These are phyloP conservation scores for Phengaris arion DNA, from an alignment of 2,888 invertebrate genomes.

Conservation along the genomic window DNA sequence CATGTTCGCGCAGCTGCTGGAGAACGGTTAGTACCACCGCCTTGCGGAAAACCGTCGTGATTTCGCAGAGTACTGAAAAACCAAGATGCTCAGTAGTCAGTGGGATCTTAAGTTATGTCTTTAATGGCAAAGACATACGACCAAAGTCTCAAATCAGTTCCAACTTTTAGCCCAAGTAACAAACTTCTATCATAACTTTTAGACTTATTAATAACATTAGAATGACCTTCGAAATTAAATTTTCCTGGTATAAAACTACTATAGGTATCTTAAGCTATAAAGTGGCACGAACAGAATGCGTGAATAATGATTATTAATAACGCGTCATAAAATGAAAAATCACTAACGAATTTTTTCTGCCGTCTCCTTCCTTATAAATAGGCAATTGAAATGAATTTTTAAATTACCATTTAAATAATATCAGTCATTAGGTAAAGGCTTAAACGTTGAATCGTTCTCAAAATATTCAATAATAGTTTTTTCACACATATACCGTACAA, in stretches of 20 bases:
- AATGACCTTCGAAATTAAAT: neutral
- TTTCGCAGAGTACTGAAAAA: too few relatives aligned
- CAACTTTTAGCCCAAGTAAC: too few relatives aligned
- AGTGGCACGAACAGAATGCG: neutral
- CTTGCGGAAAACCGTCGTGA: too few relatives aligned
- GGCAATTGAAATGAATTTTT: constrained; percentile 7
- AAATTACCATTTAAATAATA: constrained; percentile 1
- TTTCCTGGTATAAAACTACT: neutral
- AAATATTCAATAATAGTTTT: neutral
- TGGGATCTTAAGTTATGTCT: too few relatives aligned
- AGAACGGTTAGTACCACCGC: constrained; percentile 68
- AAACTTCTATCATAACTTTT: neutral
- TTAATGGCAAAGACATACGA: too few relatives aligned
- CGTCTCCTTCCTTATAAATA: neutral
- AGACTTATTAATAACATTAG: neutral
- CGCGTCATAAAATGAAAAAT: constrained; percentile 5
- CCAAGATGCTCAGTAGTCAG: too few relatives aligned
- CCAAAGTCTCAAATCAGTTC: too few relatives aligned
- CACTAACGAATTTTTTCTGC: neutral
- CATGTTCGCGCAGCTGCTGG: constrained; percentile 92
- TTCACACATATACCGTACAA: neutral
- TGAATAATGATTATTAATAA: constrained; percentile 11
- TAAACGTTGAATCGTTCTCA: neutral
- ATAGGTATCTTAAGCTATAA: neutral
- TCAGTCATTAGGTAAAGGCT: constrained; percentile 1